Base-by-base conservation (phyloP, 64 coral and sea anemone genomes). In the Stichodactyla helianthus region DNA sequence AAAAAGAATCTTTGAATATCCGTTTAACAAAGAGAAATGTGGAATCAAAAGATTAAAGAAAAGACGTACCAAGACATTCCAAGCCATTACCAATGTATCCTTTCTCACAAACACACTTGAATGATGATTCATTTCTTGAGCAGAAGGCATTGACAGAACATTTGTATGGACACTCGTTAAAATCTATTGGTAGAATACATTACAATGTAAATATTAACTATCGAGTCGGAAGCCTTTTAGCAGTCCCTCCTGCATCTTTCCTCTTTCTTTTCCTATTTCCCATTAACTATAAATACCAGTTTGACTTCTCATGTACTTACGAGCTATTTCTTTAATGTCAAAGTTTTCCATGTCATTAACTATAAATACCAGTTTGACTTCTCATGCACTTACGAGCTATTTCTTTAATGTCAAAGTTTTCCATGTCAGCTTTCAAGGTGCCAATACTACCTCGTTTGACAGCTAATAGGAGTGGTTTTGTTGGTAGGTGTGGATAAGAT, bases 11-110 rank as follows among this genome's bases (percentile, higher is more conserved):
- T 44, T 44, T 44, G 35, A 44, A 44, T 44, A 44, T 44, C 35
- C 35, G 35, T 44, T 44, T 44, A 44, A 44, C 10, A 31, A 76
- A 17, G 55, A 52, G 13, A 20, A 74, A 74, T 11, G 22, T 12
- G 23, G 59, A 10, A 0, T 15, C 20, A 7, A 20, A 18, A 60
- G 8, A 44, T 17, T 9, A 56, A 20, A 53, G 27, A 68, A 5
- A 27, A 71, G 14, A 74, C 88, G 23, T 71, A 96, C 94, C 94
- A 64, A 93, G 76, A 77, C 94, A 96, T 15, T 90, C 59, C 27
- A 50, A 54, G 82, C 94, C 94, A 50, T 93, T 89, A 28, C 91
- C 94, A 62, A 82, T 90, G 67, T 96, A 93, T 10, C 94, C 94
- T 25, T 87, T 86, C 10, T 86, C 20, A 52, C 94, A 96, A 14